Conservation (phyloP, 2,888 invertebrate species). For the Platycheirus albimanus region DNA sequence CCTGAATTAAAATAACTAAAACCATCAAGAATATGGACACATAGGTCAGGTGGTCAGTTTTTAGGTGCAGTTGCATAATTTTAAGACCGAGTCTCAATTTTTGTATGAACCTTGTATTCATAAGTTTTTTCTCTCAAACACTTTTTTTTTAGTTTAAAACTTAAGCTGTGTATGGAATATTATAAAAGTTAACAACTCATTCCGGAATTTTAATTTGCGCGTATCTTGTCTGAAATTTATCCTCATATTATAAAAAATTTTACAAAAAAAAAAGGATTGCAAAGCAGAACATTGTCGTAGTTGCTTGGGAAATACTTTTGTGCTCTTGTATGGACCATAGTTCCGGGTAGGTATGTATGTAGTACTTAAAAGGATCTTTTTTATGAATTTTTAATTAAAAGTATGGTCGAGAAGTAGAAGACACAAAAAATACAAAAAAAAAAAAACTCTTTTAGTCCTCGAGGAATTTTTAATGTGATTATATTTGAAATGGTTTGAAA, state of each 20-base stretch:
- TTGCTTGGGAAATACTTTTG: slow-evolving; percentile 7
- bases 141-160: slow-evolving; percentile 8
- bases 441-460: background rate
- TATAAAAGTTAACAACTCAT: slow-evolving; percentile 49
- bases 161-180: slow-evolving; percentile 1
- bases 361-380: slow-evolving; percentile 29
- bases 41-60: too few relatives aligned
- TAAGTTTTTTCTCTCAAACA: slow-evolving; percentile 19
- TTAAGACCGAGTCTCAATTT: too few relatives aligned
- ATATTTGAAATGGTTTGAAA: background rate
- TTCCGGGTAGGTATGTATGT: background rate
- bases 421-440: background rate
- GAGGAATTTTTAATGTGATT: background rate
- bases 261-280: background rate
- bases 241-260: slow-evolving; percentile 39
- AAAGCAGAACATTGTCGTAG: background rate
- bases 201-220: slow-evolving; percentile 61
- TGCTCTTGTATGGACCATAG: background rate
- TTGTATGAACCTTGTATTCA: too few relatives aligned
- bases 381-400: slow-evolving; percentile 61
- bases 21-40: too few relatives aligned
- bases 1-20: too few relatives aligned
- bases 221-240: slow-evolving; percentile 59
- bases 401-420: slow-evolving; percentile 2
- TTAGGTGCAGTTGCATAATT: too few relatives aligned